Conservation (phyloP, 1,140 invertebrate species). For the Zaprionus taronus region DNA sequence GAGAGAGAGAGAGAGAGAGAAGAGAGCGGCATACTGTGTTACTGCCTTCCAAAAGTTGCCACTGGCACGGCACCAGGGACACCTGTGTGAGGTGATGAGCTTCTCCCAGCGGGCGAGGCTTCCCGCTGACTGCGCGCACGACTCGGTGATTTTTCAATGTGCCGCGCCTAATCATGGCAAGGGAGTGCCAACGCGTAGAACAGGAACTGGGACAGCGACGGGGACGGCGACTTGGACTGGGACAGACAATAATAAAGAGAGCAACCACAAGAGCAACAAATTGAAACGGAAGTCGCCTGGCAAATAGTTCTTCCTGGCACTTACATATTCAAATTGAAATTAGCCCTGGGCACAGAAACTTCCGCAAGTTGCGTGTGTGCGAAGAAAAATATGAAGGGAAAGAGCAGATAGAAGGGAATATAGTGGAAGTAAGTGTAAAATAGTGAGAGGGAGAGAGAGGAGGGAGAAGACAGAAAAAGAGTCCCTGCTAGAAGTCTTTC, state of each 20-base stretch:
- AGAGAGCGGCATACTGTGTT: not conserved
- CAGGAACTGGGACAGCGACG: conserved; percentile 4
- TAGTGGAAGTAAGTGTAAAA: no score
- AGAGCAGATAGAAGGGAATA: not conserved
- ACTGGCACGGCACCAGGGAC: not conserved
- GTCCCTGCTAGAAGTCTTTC: no score
- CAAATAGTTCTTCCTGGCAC: conserved; percentile 33
- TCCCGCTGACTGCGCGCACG: conserved; percentile 2
- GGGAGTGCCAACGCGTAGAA: not conserved
- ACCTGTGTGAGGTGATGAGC: conserved; percentile 7
- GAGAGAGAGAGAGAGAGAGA: not conserved
- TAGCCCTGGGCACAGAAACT: not conserved
- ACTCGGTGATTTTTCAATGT: conserved; percentile 36
- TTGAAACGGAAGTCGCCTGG: conserved; percentile 27
- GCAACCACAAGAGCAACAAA: conserved; percentile 31
- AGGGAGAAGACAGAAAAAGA: no score
- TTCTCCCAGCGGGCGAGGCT: not conserved
- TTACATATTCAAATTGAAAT: conserved; percentile 29
- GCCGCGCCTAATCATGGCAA: conserved; percentile 32
- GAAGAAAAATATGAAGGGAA: not conserved
- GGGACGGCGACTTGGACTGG: not conserved
- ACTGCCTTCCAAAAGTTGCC: not conserved
- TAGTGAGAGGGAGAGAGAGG: no score
- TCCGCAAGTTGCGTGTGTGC: not conserved
- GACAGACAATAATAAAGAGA: not conserved